phyloP scores from a whole-genome alignment of 2,888 invertebrate species.

The Drosophila tanythrix region DNA sequence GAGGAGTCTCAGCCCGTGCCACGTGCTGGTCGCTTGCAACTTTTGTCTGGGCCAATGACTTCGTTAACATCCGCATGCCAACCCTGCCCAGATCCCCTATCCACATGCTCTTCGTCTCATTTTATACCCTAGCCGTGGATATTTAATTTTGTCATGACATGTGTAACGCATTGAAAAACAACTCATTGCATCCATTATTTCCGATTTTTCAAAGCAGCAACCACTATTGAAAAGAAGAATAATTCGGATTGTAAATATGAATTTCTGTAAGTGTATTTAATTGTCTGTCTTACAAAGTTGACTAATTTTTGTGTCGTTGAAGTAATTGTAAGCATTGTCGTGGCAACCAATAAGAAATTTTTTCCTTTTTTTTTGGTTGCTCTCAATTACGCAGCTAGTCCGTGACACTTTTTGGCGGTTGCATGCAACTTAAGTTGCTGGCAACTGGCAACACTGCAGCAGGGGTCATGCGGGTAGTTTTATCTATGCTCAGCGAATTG shows the following conservation, averaged over 20 bases:
- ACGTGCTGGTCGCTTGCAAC: slow-evolving; percentile 63
- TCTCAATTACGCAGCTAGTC: slow-evolving; percentile 64
- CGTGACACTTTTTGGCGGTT: slow-evolving; percentile 52
- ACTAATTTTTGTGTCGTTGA: neutral
- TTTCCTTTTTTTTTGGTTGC: slow-evolving; percentile 17
- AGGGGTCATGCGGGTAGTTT: slow-evolving; percentile 59
- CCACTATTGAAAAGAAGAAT: neutral
- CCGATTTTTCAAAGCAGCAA: neutral
- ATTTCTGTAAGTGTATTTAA: slow-evolving; percentile 2
- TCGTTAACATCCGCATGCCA: slow-evolving; percentile 58
- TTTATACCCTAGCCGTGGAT: slow-evolving; percentile 5
- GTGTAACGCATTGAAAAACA: neutral
- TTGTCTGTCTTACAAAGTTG: neutral
- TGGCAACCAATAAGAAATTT: slow-evolving; percentile 16
- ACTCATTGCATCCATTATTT: neutral
- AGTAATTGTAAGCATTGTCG: slow-evolving; percentile 22
- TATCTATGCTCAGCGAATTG: slow-evolving; percentile 24
- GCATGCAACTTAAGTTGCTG: slow-evolving; percentile 40
- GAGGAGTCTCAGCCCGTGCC: slow-evolving; percentile 30
- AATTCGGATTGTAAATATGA: neutral
- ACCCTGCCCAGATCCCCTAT: neutral
- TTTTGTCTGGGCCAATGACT: slow-evolving; percentile 68
- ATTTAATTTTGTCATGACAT: neutral
- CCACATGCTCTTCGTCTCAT: slow-evolving; percentile 37
- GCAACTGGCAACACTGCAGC: slow-evolving; percentile 10